Evolutionary conservation across 2,113 vertebrate genomes (phyloP).

Genomic region (Poeciliopsis retropinna): DNA sequence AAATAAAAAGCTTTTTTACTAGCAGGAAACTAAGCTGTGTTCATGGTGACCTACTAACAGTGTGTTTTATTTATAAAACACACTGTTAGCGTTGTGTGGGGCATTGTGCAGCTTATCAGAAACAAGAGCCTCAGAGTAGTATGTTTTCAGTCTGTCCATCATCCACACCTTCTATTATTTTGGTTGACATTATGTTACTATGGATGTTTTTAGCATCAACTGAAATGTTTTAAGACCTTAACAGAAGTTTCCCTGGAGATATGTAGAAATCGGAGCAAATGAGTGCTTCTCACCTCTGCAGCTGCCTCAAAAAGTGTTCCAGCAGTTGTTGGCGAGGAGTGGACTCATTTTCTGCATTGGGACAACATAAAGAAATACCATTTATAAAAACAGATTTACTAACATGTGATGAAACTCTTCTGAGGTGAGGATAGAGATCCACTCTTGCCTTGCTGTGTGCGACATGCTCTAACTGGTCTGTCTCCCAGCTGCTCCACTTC

Average conservation of each 20-base stretch:
- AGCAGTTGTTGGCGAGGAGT: constrained; percentile 94
- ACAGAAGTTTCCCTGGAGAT: neutral
- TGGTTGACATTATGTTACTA: too few relatives aligned
- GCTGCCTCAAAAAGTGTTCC: constrained; percentile 94
- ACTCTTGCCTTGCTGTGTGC: constrained; percentile 89
- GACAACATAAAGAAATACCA: constrained; percentile 23
- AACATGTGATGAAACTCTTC: neutral
- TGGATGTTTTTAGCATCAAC: neutral
- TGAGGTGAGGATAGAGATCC: neutral
- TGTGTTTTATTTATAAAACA: neutral
- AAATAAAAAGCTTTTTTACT: neutral
- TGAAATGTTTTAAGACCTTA: neutral
- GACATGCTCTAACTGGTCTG: constrained; percentile 89
- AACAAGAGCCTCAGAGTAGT: neutral
- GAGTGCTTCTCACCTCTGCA: constrained; percentile 87
- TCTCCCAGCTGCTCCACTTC: constrained; percentile 90
- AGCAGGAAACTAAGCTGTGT: neutral
- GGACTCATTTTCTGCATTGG: constrained; percentile 87
- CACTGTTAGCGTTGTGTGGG: neutral
- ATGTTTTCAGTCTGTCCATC: neutral
- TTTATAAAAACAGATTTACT: neutral
- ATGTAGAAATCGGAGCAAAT: neutral
- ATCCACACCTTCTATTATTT: neutral
- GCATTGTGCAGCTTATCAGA: neutral
- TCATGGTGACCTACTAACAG: neutral